Conservation (phyloP, 2,113 vertebrate genomes). For the Rousettus leschenaultii region DNA sequence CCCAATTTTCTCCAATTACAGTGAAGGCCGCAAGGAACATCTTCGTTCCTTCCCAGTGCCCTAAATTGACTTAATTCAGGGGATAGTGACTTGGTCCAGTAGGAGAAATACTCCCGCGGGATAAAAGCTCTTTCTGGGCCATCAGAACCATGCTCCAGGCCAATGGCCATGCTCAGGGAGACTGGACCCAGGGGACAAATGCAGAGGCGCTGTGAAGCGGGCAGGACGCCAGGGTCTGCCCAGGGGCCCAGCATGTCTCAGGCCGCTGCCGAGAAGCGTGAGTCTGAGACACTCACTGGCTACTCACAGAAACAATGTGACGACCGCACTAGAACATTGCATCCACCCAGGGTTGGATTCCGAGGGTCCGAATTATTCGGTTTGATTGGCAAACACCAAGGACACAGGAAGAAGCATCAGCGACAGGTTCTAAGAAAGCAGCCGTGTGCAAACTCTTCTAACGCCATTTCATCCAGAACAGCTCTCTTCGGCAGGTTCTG, state of each 20-base stretch:
- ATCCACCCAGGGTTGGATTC: too few species aligned
- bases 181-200: accelerated
- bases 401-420: background rate
- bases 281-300: background rate
- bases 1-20: background rate
- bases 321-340: background rate
- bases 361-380: accelerated
- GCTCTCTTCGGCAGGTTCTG: background rate
- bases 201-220: background rate
- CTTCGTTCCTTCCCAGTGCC: background rate
- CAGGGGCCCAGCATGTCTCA: background rate
- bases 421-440: background rate
- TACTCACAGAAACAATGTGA: background rate
- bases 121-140: too few species aligned
- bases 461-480: too few species aligned
- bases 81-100: background rate
- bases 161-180: accelerated
- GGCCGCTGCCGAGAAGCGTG: background rate
- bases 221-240: background rate
- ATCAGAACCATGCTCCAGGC: background rate
- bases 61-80: background rate
- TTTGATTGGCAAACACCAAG: background rate
- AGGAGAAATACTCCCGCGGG: accelerated
- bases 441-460: background rate
- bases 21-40: background rate